A percentile compares a stretch with the other conserved stretches of the same genome.
Evolutionary conservation across 2,888 invertebrate genomes (phyloP).

Genomic region (Volucella zonaria): DNA sequence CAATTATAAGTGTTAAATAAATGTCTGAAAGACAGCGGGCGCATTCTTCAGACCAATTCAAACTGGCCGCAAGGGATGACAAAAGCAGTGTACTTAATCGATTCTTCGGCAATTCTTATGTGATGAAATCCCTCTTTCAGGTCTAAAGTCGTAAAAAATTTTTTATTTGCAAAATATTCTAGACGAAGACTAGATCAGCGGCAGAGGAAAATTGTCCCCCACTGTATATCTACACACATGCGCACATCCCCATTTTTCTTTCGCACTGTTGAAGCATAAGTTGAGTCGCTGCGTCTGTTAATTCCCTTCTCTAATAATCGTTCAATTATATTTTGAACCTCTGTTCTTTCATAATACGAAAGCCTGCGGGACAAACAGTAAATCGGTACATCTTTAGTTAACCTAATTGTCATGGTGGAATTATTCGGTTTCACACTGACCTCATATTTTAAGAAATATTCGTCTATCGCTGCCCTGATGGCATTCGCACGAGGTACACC

Average conservation of each 20-base stretch:
- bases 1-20: too few species aligned
- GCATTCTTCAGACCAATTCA: too few species aligned
- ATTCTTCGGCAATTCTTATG: slow-evolving; percentile 2
- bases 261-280: too few species aligned
- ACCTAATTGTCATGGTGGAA: background rate
- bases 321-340: background rate
- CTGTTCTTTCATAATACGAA: background rate
- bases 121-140: background rate
- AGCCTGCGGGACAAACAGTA: background rate
- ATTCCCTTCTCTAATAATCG: background rate
- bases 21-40: too few species aligned
- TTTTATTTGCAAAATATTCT: too few species aligned
- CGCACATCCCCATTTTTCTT: too few species aligned
- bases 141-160: too few species aligned
- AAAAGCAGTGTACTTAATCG: background rate
- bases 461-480: background rate
- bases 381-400: background rate
- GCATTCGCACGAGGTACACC: background rate
- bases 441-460: background rate
- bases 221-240: too few species aligned
- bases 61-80: too few species aligned
- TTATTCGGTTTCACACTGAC: background rate
- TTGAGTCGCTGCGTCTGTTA: too few species aligned
- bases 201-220: too few species aligned
- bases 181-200: too few species aligned